Percentiles rank a stretch among this genome's conserved stretches.
These are phyloP conservation scores for Sciaenops ocellatus DNA, from an alignment of 2,797 vertebrate genomes.

Conservation along the genomic window DNA sequence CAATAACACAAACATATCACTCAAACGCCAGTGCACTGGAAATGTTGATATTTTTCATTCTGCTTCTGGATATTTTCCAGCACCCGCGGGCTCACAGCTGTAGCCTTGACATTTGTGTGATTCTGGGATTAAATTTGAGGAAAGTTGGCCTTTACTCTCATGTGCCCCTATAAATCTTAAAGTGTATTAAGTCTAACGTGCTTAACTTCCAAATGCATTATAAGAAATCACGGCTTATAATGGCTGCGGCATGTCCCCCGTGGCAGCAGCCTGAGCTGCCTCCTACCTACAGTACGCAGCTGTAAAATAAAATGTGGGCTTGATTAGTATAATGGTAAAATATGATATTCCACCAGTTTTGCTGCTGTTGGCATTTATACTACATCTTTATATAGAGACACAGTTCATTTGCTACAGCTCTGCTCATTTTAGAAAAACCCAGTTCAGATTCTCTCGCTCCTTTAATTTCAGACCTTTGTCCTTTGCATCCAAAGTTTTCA, in stretches of 20 bases:
- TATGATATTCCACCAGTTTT: conserved; percentile 1
- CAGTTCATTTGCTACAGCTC: neutral
- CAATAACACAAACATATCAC: neutral
- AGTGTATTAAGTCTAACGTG: conserved; percentile 58
- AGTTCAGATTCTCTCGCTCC: neutral
- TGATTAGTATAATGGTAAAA: conserved; percentile 6
- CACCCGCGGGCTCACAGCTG: conserved; percentile 30
- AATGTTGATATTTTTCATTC: conserved; percentile 34
- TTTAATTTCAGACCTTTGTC: neutral
- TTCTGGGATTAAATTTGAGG: conserved; percentile 63
- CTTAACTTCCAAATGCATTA: conserved; percentile 53
- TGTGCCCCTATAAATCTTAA: conserved; percentile 56
- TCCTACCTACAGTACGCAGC: conserved; percentile 21
- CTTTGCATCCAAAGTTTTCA: neutral
- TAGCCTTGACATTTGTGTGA: conserved; percentile 60
- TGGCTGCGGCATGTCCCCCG: conserved; percentile 20
- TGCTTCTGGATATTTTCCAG: conserved; percentile 45
- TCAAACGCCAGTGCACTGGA: conserved; percentile 26
- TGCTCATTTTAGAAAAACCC: conserved; percentile 11
- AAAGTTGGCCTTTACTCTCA: conserved; percentile 68
- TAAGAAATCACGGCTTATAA: conserved; percentile 40
- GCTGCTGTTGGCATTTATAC: conserved; percentile 4
- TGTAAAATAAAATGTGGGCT: conserved; percentile 24
- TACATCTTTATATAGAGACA: neutral
- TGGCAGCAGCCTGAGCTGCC: conserved; percentile 25